Conservation (phyloP, 2,797 vertebrate species). For the Sebastolobus alascanus region DNA sequence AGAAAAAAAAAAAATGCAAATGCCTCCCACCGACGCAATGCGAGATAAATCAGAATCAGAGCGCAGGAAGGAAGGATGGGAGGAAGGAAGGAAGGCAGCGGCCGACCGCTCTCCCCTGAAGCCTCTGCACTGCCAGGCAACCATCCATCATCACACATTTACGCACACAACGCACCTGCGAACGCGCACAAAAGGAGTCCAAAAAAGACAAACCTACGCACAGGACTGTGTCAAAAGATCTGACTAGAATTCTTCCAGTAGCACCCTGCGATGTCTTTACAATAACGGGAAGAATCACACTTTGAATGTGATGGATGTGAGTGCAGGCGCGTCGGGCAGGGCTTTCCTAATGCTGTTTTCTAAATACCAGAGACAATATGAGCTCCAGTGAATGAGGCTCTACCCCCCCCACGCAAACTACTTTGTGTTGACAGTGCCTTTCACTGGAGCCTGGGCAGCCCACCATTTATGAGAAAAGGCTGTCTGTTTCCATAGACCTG, state of each 20-base stretch:
- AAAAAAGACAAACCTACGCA: slow-evolving; percentile 60
- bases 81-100: slow-evolving; percentile 52
- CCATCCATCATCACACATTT: slow-evolving; percentile 61
- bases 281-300: slow-evolving; percentile 28
- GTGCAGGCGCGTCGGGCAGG: slow-evolving; percentile 34
- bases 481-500: slow-evolving; percentile 65
- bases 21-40: slow-evolving; percentile 85
- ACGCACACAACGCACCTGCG: slow-evolving; percentile 53
- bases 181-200: slow-evolving; percentile 30
- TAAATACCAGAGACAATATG: slow-evolving; percentile 69
- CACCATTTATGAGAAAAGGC: slow-evolving; percentile 64
- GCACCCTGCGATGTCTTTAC: slow-evolving; percentile 47
- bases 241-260: slow-evolving; percentile 48
- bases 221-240: slow-evolving; percentile 61
- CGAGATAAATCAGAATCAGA: slow-evolving; percentile 80
- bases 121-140: slow-evolving; percentile 69
- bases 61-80: slow-evolving; percentile 58
- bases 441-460: slow-evolving; percentile 62
- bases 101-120: slow-evolving; percentile 56
- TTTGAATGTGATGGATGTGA: slow-evolving; percentile 48
- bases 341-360: slow-evolving; percentile 69
- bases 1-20: slow-evolving; percentile 83
- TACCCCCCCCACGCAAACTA: slow-evolving; percentile 59
- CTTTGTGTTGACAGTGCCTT: slow-evolving; percentile 69
- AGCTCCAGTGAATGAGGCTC: slow-evolving; percentile 61